Evolutionary conservation across 2,113 vertebrate genomes (phyloP), one percentile per base, ranked within the genome.

Genomic region (Tichodroma muraria): DNA sequence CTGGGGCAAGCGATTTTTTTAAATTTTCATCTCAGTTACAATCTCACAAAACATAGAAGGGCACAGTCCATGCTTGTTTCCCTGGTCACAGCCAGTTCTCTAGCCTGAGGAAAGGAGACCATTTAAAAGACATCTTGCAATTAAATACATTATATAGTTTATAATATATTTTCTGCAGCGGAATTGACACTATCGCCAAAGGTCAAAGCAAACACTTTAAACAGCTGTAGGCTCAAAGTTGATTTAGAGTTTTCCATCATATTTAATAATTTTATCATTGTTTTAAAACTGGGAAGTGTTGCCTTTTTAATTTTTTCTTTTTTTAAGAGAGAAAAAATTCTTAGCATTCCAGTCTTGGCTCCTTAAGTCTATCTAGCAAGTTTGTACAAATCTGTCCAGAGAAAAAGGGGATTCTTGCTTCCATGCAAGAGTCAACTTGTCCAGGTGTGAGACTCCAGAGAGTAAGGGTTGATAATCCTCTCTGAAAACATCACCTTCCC

Each of bases 391-490:
- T 97, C 96, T 89, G n/a, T 96, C 89, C 92, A 94, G 66, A 96
- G 91, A 97, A 96, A 97, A 96, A 95, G 88, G 83, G 96, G 97
- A 98, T 98, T 98, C 97, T 97, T 96, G 86, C 96, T 83, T 94
- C 85, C 96, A 94, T 96, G 94, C 98, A 98, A 97, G 98, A 98
- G 96, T 90, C 96, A 97, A 98, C 98, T 97, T 98, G 98, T 95
- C 96, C 94, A 81, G 96, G 96, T 97, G 96, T 76, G 85, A 89
- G 85, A 70, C 93, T 96, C 91, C 40, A 42, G 82, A 88, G 71
- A 88, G 71, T 45, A 69, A 56, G 68, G 64, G 81, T 6, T 95
- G 94, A 88, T 82, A 95, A 90, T 94, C 89, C 78, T 93, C 72
- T 82, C 90, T 75, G 53, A 87, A 88, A 86, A 75, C 47, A 42